These are phyloP conservation scores for Digitonthophagus gazella DNA, from an alignment of 2,888 invertebrate genomes.

Conservation along the genomic window DNA sequence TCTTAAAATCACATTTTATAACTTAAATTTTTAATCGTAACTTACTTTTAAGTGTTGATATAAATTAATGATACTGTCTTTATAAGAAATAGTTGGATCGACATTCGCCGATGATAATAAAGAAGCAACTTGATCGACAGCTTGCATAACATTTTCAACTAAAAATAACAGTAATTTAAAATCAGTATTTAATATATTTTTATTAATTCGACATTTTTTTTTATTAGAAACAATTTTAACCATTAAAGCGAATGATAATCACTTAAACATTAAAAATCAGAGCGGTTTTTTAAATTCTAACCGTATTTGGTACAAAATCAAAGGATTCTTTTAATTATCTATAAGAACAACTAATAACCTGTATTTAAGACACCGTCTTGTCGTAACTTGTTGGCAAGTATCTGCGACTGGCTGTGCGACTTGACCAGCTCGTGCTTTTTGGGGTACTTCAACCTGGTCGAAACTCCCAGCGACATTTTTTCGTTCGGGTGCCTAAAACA, in stretches of 20 bases:
- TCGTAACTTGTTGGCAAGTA: constrained; percentile 48
- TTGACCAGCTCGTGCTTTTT: constrained; percentile 49
- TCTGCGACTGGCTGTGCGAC: constrained; percentile 49
- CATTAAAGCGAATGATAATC: too few species aligned
- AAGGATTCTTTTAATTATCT: too few species aligned
- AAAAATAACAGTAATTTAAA: too few species aligned
- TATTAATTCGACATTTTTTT: too few species aligned
- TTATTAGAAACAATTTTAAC: too few species aligned
- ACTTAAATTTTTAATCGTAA: constrained; percentile 3
- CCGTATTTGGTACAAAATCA: too few species aligned
- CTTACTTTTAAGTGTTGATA: constrained; percentile 74
- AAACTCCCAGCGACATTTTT: constrained; percentile 49
- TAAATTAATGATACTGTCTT: constrained; percentile 73
- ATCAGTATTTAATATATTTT: too few species aligned
- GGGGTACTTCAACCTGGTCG: constrained; percentile 48
- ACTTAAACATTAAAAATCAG: too few species aligned
- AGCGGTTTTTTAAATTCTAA: too few species aligned
- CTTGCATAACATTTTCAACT: constrained; percentile 80
- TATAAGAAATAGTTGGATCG: constrained; percentile 61
- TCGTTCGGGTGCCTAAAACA: constrained; percentile 38
- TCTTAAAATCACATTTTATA: background rate
- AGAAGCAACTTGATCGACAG: constrained; percentile 78
- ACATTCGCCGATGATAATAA: constrained; percentile 73
- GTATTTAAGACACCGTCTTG: constrained; percentile 50
- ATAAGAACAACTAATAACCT: constrained; percentile 39